Conservation (phyloP, 2,888 invertebrate species). For the Netelia inedita region DNA sequence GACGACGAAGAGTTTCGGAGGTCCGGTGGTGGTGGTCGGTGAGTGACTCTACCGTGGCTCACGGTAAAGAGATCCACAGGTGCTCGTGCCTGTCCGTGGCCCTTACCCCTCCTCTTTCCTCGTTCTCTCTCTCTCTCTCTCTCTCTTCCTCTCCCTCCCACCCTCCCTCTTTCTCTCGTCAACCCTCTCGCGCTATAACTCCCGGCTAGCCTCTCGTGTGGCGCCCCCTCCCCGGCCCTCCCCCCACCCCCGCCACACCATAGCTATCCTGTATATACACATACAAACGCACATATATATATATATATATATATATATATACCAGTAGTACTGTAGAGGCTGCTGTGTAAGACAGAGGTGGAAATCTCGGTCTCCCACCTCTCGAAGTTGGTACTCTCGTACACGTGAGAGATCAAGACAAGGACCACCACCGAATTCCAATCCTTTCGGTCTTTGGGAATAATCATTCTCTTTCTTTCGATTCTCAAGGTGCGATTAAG, state of each 20-base stretch:
- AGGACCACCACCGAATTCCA: constrained; percentile 48
- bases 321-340: constrained; percentile 4
- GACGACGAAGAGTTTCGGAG: constrained; percentile 74
- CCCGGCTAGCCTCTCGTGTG: constrained; percentile 7
- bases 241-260: background rate
- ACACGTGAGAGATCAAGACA: background rate
- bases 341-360: constrained; percentile 5
- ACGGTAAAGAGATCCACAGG: constrained; percentile 84
- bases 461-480: constrained; percentile 4
- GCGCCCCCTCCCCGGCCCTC: background rate
- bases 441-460: constrained; percentile 23
- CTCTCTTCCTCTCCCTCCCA: constrained; percentile 55
- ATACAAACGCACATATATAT: background rate
- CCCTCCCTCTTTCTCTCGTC: constrained; percentile 64
- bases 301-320: background rate
- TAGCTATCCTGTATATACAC: background rate
- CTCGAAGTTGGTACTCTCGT: background rate
- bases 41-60: constrained; percentile 83
- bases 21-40: constrained; percentile 84
- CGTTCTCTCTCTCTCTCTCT: constrained; percentile 51
- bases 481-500: background rate
- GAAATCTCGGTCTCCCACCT: constrained; percentile 37
- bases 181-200: constrained; percentile 49
- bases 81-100: constrained; percentile 80
- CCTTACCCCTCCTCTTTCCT: constrained; percentile 78